Percentiles rank a stretch among this genome's conserved stretches.
These are phyloP conservation scores for Hyphantria cunea DNA, from an alignment of 1,140 invertebrate species.

Conservation along the genomic window DNA sequence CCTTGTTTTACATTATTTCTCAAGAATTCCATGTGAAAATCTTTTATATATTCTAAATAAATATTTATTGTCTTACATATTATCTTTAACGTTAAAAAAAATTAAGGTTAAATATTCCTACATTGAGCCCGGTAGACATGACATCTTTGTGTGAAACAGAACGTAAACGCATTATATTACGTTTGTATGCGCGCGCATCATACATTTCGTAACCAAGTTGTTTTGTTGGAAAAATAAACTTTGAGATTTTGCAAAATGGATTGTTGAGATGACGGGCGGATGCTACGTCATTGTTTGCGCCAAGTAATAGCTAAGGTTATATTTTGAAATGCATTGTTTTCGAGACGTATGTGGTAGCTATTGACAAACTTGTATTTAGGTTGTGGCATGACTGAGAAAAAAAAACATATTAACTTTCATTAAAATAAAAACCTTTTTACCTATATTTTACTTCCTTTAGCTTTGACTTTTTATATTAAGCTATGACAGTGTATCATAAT, in stretches of 20 bases:
- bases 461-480: too few relatives aligned
- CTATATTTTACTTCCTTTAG: too few relatives aligned
- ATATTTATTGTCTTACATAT: neutral
- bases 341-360: neutral
- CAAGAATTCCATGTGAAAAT: too few relatives aligned
- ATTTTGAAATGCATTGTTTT: neutral
- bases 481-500: too few relatives aligned
- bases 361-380: neutral
- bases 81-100: constrained; percentile 5
- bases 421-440: too few relatives aligned
- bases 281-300: constrained; percentile 19
- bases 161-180: constrained; percentile 34
- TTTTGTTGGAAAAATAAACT: constrained; percentile 32
- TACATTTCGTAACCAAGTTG: constrained; percentile 14
- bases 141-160: constrained; percentile 35
- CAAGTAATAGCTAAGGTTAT: neutral
- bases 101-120: constrained; percentile 20
- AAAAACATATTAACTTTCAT: too few relatives aligned
- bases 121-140: constrained; percentile 17
- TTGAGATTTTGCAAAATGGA: constrained; percentile 23
- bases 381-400: too few relatives aligned
- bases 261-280: constrained; percentile 19
- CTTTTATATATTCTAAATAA: too few relatives aligned
- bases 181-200: constrained; percentile 16
- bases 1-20: too few relatives aligned